Evolutionary conservation across 1,140 invertebrate genomes (phyloP).

Genomic region (Popillia japonica): DNA sequence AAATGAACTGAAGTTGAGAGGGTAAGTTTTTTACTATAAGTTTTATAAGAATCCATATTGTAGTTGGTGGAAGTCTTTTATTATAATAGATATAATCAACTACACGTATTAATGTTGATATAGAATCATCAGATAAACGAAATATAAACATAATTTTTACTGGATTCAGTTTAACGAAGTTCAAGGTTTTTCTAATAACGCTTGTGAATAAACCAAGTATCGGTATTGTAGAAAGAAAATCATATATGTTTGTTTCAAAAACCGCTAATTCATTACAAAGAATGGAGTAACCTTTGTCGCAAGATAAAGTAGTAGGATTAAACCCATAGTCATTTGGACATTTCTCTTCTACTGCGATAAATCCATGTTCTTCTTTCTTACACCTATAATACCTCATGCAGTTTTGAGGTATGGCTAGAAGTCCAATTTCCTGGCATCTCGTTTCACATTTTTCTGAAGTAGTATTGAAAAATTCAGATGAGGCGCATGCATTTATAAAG

Average conservation of each 20-base stretch:
- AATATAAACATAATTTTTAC: constrained; percentile 23
- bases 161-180: constrained; percentile 33
- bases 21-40: neutral
- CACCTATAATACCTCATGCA: constrained; percentile 36
- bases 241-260: constrained; percentile 19
- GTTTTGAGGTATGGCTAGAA: neutral
- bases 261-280: constrained; percentile 34
- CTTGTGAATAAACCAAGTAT: neutral
- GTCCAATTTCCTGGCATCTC: neutral
- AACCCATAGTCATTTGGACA: constrained; percentile 33
- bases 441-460: neutral
- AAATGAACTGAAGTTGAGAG: neutral
- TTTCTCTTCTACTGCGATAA: neutral
- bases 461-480: constrained; percentile 11
- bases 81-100: constrained; percentile 37
- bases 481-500: neutral
- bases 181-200: neutral
- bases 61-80: constrained; percentile 21
- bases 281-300: constrained; percentile 1
- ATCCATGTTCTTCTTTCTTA: neutral
- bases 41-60: neutral
- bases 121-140: constrained; percentile 3
- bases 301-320: constrained; percentile 14
- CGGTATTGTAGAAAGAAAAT: constrained; percentile 25
- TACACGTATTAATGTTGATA: constrained; percentile 18